Evolutionary conservation across 2,113 vertebrate genomes (phyloP).

Genomic region (Panurus biarmicus): DNA sequence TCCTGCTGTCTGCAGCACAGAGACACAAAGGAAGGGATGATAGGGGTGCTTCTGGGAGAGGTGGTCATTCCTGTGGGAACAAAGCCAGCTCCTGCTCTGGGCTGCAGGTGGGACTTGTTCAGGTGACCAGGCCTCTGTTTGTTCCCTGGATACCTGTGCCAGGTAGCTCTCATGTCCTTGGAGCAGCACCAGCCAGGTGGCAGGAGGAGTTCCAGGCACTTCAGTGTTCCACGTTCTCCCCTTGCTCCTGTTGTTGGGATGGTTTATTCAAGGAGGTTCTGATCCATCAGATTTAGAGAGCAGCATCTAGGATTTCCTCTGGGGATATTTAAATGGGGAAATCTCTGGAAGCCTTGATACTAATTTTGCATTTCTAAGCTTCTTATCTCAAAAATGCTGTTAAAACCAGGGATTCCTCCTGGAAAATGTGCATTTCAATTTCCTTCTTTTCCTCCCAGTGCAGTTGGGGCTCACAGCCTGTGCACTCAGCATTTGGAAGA

Average conservation of each 20-base stretch:
- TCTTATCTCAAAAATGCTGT: neutral
- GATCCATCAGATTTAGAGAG: neutral
- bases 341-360: neutral
- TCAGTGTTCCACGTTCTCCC: fast-evolving
- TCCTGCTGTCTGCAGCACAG: neutral
- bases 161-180: neutral
- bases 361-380: neutral
- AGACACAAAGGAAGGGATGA: neutral
- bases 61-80: neutral
- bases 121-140: neutral
- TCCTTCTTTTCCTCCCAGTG: neutral
- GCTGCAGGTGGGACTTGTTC: neutral
- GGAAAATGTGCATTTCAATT: fast-evolving
- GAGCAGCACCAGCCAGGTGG: neutral
- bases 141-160: neutral
- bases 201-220: neutral
- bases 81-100: neutral
- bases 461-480: neutral
- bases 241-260: neutral
- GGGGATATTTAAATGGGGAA: neutral
- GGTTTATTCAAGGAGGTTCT: neutral
- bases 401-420: neutral
- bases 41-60: neutral
- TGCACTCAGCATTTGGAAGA: neutral
- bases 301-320: neutral